Evolutionary conservation across 1,140 invertebrate species (phyloP), one percentile per base, ranked within the genome.

Genomic region (Orius laevigatus): DNA sequence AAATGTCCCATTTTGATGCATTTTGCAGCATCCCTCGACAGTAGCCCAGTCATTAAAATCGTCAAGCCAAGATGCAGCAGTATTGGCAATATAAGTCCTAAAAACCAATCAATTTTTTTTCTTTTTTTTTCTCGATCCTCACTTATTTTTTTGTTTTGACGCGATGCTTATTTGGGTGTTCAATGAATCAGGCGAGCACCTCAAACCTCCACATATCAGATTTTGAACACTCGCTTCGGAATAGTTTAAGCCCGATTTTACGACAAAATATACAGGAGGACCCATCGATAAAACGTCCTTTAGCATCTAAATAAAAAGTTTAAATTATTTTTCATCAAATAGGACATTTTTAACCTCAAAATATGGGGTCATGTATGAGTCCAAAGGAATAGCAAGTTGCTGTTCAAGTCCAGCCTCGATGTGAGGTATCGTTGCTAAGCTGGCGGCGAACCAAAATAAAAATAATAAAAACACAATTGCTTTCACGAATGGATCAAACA

Each of bases 341-440:
- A 38, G 10, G 3, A 38, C 36, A 42, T 6, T 6, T 42, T 42
- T 42, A 59, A 75, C 74, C 53, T 69, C 58, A 67, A 97, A 95
- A 65, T 96, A 95, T 59, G 89, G 80, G 39, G 89, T 63, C 32
- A 96, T 83, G 66, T 88, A 95, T 51, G 90, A 95, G 61, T 94
- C 91, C 60, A 93, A 79, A 0, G 94, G 91, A 86, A 99, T 95
- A 1, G 93, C 92, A 2, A 98, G 68, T 61, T 95, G 87, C 66
- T 97, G 90, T 63, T 99, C 90, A 0, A 99, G 65, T 3, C 95
- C 95, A 50, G 98, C 79, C 54, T 90, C 82, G 48, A 98, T 83
- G 58, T 83, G 78, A 0, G 87, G 81, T 3, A 90, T 70, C 10
- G 95, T 79, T 8, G 86, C 79, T 20, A 93, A 72, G 43, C 87